Evolutionary conservation across 1,140 invertebrate genomes (phyloP).

Genomic region (Marisa cornuarietis): DNA sequence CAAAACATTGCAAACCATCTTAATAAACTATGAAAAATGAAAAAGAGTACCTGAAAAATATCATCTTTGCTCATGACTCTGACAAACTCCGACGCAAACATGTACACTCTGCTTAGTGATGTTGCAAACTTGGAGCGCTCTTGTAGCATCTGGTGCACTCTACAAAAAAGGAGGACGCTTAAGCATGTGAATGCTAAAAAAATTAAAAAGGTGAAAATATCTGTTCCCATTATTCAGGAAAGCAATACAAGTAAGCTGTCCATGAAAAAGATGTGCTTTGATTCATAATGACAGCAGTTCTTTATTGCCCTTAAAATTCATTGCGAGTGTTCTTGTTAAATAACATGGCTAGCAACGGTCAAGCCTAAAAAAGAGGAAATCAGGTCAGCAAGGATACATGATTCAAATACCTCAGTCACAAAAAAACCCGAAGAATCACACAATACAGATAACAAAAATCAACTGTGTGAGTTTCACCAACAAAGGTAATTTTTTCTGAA

Average conservation of each 20-base stretch:
- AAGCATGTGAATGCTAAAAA: background rate
- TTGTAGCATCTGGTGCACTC: conserved; percentile 58
- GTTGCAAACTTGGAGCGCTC: conserved; percentile 57
- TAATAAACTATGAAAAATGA: background rate
- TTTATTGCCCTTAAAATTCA: too few relatives aligned
- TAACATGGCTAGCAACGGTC: too few relatives aligned
- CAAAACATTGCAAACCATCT: background rate
- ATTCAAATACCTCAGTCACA: background rate
- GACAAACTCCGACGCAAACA: conserved; percentile 49
- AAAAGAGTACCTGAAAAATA: conserved; percentile 33
- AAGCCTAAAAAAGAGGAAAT: too few relatives aligned
- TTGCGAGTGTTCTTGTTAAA: too few relatives aligned
- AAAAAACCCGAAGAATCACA: background rate
- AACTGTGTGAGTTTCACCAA: too few relatives aligned
- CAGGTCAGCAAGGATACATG: background rate
- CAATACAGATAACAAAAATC: too few relatives aligned
- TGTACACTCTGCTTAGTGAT: conserved; percentile 57
- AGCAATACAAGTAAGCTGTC: too few relatives aligned
- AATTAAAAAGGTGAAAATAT: background rate
- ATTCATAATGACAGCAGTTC: too few relatives aligned
- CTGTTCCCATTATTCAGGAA: too few relatives aligned
- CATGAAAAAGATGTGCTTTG: too few relatives aligned
- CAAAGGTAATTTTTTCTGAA: too few relatives aligned
- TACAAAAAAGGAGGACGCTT: conserved; percentile 22
- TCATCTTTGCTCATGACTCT: conserved; percentile 28